Base-by-base conservation (phyloP, 2,888 invertebrate genomes). In the Odontocolon sp. region DNA sequence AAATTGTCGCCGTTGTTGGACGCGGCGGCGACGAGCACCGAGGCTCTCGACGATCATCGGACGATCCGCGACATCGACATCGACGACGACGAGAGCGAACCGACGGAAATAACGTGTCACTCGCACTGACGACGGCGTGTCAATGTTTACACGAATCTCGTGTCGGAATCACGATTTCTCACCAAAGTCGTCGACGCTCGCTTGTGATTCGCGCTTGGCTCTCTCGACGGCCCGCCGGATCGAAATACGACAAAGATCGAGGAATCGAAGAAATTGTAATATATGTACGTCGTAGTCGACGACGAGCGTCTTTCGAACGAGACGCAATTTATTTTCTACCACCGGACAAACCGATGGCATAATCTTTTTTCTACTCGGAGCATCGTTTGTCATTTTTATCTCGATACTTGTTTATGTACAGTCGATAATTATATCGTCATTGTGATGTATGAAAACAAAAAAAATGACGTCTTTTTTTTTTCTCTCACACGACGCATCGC, bases 1-100 rank as follows among this genome's bases (percentile, higher is more conserved):
- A 94, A 96, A 82, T 90, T 96, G 66, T 96, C 96, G 14, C 96
- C 96, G 14, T 90, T 96, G 31, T 91, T 96, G 18, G 92, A 92
- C 61, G 87, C 90, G 33, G 87, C 90, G 33, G 86, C 88, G 1
- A 87, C 88, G 2, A 89, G 87, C 66, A 87, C 88, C 8, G 90
- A 90, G 69, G 85, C 85, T 64, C 76, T 87, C 2, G 87, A 89
- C 64, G 84, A 82, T 72, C 86, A 83, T 69, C 84, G 85, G 70
- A 71, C 68, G 63, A 86, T 88, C 45, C 86, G 87, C 66, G 90
- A 90, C 63, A 85, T 86, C 14, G 88, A 90, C 66, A 84, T 87
- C 23, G 90, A 90, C 45, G 90, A 90, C 33, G 90, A 91, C 64
- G 88, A 86, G 54, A 87, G 83, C 68, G 86, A 85, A 8, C n/a